A percentile compares a stretch with the other conserved stretches of the same genome.
Evolutionary conservation across 2,797 vertebrate species (phyloP).

Genomic region (Petrocephalus sullivani): DNA sequence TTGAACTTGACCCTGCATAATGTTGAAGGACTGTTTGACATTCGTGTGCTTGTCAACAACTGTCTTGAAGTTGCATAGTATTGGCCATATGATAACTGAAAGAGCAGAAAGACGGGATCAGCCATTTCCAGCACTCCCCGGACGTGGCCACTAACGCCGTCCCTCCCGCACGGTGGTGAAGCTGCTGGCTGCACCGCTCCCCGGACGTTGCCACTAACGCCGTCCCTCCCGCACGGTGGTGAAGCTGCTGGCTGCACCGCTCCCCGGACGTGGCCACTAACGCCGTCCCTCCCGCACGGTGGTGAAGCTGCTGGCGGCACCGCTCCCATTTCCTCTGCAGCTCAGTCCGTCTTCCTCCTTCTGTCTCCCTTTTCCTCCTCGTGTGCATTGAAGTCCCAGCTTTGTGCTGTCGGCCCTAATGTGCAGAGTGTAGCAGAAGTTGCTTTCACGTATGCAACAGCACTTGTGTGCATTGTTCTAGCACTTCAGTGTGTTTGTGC

Average conservation of each 20-base stretch:
- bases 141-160: not conserved
- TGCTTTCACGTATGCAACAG: constrained; percentile 36
- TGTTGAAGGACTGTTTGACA: not conserved
- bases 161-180: not conserved
- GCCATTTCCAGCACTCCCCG: not conserved
- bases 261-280: not conserved
- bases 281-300: not conserved
- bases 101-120: not conserved
- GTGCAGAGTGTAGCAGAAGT: not conserved
- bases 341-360: constrained; percentile 33
- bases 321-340: constrained; percentile 8
- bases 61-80: not conserved
- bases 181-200: not conserved
- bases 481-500: constrained; percentile 36
- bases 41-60: not conserved
- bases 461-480: constrained; percentile 42
- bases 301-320: constrained; percentile 4
- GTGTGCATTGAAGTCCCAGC: constrained; percentile 25
- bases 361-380: constrained; percentile 41
- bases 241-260: too few species aligned
- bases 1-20: not conserved
- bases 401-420: constrained; percentile 16
- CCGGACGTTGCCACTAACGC: too few species aligned
- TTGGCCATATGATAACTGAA: not conserved
- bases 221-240: not conserved